These are phyloP conservation scores for Eulacestoma nigropectus DNA, from an alignment of 2,113 vertebrate genomes.

Conservation along the genomic window DNA sequence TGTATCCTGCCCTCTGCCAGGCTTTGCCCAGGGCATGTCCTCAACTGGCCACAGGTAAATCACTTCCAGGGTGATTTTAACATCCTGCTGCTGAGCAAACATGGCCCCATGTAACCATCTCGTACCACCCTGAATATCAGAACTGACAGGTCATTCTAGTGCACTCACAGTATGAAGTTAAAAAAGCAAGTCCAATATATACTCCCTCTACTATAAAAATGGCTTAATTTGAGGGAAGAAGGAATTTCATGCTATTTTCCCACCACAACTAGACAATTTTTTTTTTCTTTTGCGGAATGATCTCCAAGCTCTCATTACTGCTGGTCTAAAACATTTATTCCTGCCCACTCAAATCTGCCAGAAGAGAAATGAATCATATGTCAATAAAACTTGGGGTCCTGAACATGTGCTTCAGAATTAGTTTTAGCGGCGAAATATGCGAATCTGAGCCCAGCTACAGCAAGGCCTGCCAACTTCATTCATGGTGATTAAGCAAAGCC, in stretches of 20 bases:
- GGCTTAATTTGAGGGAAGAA: background rate
- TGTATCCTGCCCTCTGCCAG: background rate
- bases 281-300: background rate
- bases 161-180: background rate
- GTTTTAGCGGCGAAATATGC: background rate
- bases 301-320: slow-evolving; percentile 44
- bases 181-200: background rate
- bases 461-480: slow-evolving; percentile 38
- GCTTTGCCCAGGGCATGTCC: background rate
- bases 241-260: background rate
- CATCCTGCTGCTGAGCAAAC: background rate
- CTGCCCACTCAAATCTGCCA: slow-evolving; percentile 47
- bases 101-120: rapidly evolving
- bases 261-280: background rate
- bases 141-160: background rate
- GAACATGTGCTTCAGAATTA: slow-evolving; percentile 19
- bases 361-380: slow-evolving; percentile 63
- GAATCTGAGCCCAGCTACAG: slow-evolving; percentile 5
- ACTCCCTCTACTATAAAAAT: background rate
- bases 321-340: slow-evolving; percentile 40
- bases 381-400: slow-evolving; percentile 43
- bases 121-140: rapidly evolving
- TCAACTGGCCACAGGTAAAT: background rate
- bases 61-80: background rate
- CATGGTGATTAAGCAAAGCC: slow-evolving; percentile 39